Evolutionary conservation across 2,888 invertebrate genomes (phyloP), one percentile per base, ranked within the genome.

Genomic region (Ametastegia equiseti): DNA sequence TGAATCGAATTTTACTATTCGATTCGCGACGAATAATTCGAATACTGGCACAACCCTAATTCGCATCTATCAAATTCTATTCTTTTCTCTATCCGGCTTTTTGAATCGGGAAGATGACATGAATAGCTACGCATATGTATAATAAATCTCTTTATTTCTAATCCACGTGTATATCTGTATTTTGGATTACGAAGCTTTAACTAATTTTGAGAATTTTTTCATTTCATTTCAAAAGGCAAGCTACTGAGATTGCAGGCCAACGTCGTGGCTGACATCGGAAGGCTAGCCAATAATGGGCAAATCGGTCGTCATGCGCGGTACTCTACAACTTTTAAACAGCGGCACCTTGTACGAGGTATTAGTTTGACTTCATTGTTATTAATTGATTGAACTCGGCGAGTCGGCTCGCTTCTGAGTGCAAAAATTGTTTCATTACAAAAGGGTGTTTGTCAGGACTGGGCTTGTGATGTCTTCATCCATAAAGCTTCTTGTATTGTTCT

Each of bases 271-370:
- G 67, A 69, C 67, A 39, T 69, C 19, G 7, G 13, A 23, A n/a
- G 42, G n/a, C 23, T 69, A 3, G 19, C 23, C 2, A 69, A 69
- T 42, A 42, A 42, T 13, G 7, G 67, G 3, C 67, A 69, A 42
- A 69, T 69, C 23, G 42, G 67, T 23, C 67, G 67, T 2, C 67
- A 69, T 42, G 67, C 67, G 13, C 39, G 67, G 11, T 69, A 69
- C 42, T n/a, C 19, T 19, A 69, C 67, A 2, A 42, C 23, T 2
- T 69, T 42, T 15, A 69, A 69, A 69, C 67, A 69, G 13, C n/a
- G 23, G 42, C 42, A 9, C 9, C 67, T 69, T 42, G 23, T 42
- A 4, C 39, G 19, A 42, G 67, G 67, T 69, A n/a, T n/a, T n/a
- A n/a, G n/a, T n/a, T n/a, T 6, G 13, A 42, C 42, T 23, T n/a